A percentile compares a stretch with the other conserved stretches of the same genome.
phyloP scores from a whole-genome alignment of 2,797 vertebrate species.

The Hydrophis major region DNA sequence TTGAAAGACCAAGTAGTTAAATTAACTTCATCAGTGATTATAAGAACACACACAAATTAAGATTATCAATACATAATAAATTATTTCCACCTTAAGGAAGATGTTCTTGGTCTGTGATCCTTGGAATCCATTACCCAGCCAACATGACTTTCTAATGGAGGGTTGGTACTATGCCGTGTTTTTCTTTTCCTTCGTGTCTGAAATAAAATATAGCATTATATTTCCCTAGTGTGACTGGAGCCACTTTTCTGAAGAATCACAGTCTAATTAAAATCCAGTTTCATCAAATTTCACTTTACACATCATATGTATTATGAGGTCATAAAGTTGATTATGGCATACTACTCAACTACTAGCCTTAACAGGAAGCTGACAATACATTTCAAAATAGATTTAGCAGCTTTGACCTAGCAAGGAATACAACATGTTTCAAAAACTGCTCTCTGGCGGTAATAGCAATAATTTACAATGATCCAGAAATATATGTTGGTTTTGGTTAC shows the following conservation, averaged over 20 bases:
- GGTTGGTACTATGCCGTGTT: conserved; percentile 87
- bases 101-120: conserved; percentile 83
- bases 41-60: not conserved
- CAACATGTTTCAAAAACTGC: not conserved
- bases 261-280: conserved; percentile 29
- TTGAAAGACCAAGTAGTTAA: not conserved
- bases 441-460: not conserved
- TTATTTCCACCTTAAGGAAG: conserved; percentile 84
- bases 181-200: conserved; percentile 90
- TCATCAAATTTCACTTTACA: conserved; percentile 37
- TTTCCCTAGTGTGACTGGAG: conserved; percentile 25
- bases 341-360: conserved; percentile 12
- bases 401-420: not conserved
- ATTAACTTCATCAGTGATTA: not conserved
- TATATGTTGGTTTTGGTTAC: conserved; percentile 59
- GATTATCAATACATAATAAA: not conserved
- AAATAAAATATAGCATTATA: conserved; percentile 55
- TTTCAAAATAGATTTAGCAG: conserved; percentile 24
- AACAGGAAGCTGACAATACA: not conserved
- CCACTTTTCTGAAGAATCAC: conserved; percentile 49
- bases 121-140: conserved; percentile 97
- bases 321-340: conserved; percentile 47
- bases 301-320: conserved; percentile 59
- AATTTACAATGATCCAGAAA: not conserved
- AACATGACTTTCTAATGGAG: conserved; percentile 87